Evolutionary conservation across 2,797 vertebrate species (phyloP), one percentile per base, ranked within the genome.

Genomic region (Scolopax rusticola): DNA sequence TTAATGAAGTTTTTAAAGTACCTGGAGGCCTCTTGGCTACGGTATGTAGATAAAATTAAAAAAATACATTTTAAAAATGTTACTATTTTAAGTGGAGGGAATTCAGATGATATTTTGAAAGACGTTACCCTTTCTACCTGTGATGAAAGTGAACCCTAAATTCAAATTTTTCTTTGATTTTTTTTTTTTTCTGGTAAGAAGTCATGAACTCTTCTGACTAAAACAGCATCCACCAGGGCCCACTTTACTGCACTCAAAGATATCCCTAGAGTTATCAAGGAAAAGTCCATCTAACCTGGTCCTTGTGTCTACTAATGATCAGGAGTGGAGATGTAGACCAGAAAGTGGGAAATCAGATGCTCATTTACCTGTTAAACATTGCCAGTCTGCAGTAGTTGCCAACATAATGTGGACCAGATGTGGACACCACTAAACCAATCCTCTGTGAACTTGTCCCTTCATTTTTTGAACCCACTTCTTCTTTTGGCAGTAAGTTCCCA

Each of bases 401-500:
- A 43, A 15, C 1, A 3, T 18, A 45, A 69, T 0, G 0, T 79
- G 71, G 68, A 70, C 13, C 24, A 61, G 32, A 40, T 56, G 59
- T 32, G 48, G 51, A 24, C 75, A 36, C 24, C 17, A 17, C 40
- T 63, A 57, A 64, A 32, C 14, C 54, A 68, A 47, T 40, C 36
- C 53, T 79, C 60, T 80, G 17, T 64, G 64, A 85, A 64, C 41
- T 82, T 27, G 23, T 19, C 56, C 11, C 1, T 75, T 77, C 0
- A 0, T 32, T 77, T 87, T 77, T 74, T 83, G 47, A 90, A 47
- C 36, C 21, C 56, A 40, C 57, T 92, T 93, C 67, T 87, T 67
- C 79, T 91, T 95, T 93, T 75, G 57, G 24, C 53, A 76, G 9
- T 30, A 36, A 84, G 47, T 73, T 89, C 53, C 45, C 47, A 40